Evolutionary conservation across 1,140 invertebrate genomes (phyloP), one percentile per base, ranked within the genome.

Genomic region (Cotesia vestalis): DNA sequence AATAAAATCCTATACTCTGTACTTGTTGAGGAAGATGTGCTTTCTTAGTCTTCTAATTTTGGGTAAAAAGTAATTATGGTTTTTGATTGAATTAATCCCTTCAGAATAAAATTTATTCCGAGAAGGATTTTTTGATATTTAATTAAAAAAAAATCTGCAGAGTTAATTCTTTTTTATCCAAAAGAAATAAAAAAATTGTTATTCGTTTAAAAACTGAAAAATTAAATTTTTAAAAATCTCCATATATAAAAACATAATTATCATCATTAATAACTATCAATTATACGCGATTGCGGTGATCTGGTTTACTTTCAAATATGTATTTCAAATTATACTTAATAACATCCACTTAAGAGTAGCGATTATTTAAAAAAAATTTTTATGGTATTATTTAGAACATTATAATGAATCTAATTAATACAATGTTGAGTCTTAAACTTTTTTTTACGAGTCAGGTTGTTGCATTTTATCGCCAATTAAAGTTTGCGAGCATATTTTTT

Each of bases 401-500:
- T 84, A 84, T 81, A 82, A 83, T 27, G 66, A 78, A 78, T 78
- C 80, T 83, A 85, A 85, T 85, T 85, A 85, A 85, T 85, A 85
- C 81, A 85, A 85, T 84, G 83, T 85, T 73, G 78, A 78, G 83
- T 81, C 84, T 81, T 77, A 73, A 66, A 52, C 80, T 38, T 83
- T 85, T 84, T 83, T 85, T 85, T 84, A 84, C 80, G 79, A 85
- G 79, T 77, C 80, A 6, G 40, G 40, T 46, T 78, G 69, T 78
- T 79, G 77, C 79, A 77, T 84, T 85, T 85, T 84, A 85, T 85
- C 84, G 80, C 82, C 83, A 85, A 85, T 85, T 84, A 85, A 85
- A 80, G 77, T 77, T 77, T 76, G 79, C 76, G 78, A 73, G 68
- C 35, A 52, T 55, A 46, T 46, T 62, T 60, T 52, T 17, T 62